A percentile compares a stretch with the other conserved stretches of the same genome.
phyloP scores from a whole-genome alignment of 2,888 invertebrate genomes.

The Petrolisthes manimaculis region DNA sequence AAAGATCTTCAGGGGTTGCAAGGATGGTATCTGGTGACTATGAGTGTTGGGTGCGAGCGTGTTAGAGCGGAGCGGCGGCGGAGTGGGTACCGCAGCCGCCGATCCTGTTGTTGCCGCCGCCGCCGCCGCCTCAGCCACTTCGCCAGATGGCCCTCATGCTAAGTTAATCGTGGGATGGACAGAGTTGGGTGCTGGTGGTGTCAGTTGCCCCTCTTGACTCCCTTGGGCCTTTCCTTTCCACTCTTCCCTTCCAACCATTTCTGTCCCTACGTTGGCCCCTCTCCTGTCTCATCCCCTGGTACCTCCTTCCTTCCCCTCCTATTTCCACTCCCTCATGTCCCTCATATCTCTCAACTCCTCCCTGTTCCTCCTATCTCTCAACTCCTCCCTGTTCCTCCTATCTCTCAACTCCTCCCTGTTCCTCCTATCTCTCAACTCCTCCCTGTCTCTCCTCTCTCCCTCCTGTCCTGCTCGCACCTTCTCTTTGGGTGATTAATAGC shows the following conservation, averaged over 20 bases:
- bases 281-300: too few relatives aligned
- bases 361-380: too few relatives aligned
- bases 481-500: neutral
- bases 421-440: too few relatives aligned
- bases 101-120: neutral
- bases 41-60: neutral
- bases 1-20: too few relatives aligned
- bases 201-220: neutral
- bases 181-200: neutral
- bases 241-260: neutral
- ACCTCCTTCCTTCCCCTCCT: too few relatives aligned
- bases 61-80: neutral
- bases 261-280: too few relatives aligned
- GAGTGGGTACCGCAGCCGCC: neutral
- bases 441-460: too few relatives aligned
- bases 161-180: constrained; percentile 21
- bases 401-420: too few relatives aligned
- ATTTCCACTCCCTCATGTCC: too few relatives aligned
- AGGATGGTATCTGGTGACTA: too few relatives aligned
- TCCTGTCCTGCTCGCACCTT: neutral
- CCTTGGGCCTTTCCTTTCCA: neutral
- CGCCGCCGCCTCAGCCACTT: neutral
- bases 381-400: too few relatives aligned
- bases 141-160: constrained; percentile 5
- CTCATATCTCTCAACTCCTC: too few relatives aligned